A percentile compares a stretch with the other conserved stretches of the same genome.
phyloP scores from a whole-genome alignment of 1,140 invertebrate genomes.

The Monochamus saltuarius region DNA sequence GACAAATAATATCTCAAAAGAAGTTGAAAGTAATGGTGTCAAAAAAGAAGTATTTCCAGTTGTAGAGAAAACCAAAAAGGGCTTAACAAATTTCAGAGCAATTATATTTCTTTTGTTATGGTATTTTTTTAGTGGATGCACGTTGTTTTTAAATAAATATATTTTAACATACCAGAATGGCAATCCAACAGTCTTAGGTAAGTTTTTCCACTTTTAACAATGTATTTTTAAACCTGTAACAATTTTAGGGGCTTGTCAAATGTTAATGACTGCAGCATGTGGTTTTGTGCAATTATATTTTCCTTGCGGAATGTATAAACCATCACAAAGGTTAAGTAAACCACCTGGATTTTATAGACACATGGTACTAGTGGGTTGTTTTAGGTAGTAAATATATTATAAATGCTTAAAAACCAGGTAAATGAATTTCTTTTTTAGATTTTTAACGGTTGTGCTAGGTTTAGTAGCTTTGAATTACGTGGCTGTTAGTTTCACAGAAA shows the following conservation, averaged over 20 bases:
- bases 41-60: slow-evolving; percentile 24
- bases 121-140: slow-evolving; percentile 79
- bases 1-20: slow-evolving; percentile 4
- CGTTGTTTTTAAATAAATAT: slow-evolving; percentile 83
- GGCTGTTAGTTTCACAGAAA: slow-evolving; percentile 84
- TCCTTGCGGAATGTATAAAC: slow-evolving; percentile 72
- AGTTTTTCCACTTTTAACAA: slow-evolving; percentile 29
- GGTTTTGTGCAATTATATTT: slow-evolving; percentile 78
- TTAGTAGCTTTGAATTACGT: slow-evolving; percentile 80
- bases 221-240: slow-evolving; percentile 14
- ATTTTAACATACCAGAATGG: slow-evolving; percentile 75
- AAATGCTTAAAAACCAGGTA: background rate
- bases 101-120: slow-evolving; percentile 70
- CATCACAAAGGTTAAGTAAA: slow-evolving; percentile 60
- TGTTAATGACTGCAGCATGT: slow-evolving; percentile 75
- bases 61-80: slow-evolving; percentile 40
- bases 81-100: slow-evolving; percentile 64
- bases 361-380: slow-evolving; percentile 75
- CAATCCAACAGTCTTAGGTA: slow-evolving; percentile 79
- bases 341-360: slow-evolving; percentile 75
- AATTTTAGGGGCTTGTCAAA: slow-evolving; percentile 67
- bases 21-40: slow-evolving; percentile 17
- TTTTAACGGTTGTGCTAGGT: slow-evolving; percentile 74
- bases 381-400: slow-evolving; percentile 57
- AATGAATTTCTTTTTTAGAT: slow-evolving; percentile 56